These are phyloP conservation scores for Cossypha dichroa DNA, from an alignment of 2,797 vertebrate genomes.

Conservation along the genomic window DNA sequence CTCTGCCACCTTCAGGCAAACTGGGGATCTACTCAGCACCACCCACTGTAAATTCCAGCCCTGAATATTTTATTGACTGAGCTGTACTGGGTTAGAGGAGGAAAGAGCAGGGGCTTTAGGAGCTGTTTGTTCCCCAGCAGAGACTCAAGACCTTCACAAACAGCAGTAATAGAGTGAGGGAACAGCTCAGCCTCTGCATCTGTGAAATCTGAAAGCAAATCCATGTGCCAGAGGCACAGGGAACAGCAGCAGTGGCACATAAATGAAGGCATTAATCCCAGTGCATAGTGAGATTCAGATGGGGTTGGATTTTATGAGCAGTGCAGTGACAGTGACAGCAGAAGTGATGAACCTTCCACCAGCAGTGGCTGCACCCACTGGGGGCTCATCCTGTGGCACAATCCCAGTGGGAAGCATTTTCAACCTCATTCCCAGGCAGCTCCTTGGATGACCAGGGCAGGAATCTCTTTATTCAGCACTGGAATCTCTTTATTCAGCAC, in stretches of 20 bases:
- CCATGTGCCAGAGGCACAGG: not conserved
- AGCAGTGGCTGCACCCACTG: not conserved
- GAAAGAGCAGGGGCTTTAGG: not conserved
- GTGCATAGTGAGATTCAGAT: not conserved
- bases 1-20: not conserved
- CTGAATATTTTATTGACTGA: not conserved
- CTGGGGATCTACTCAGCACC: accelerated
- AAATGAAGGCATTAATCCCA: conserved; percentile 14
- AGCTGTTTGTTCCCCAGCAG: not conserved
- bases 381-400: not conserved
- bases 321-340: not conserved
- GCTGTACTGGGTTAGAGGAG: not conserved
- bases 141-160: not conserved
- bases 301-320: not conserved
- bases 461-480: not conserved
- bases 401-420: too few species aligned
- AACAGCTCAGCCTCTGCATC: not conserved
- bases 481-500: not conserved
- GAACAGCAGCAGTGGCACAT: not conserved
- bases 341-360: not conserved
- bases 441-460: not conserved
- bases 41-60: not conserved
- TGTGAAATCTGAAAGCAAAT: not conserved
- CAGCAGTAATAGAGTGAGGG: not conserved
- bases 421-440: not conserved